Evolutionary conservation across 2,888 invertebrate genomes (phyloP).

Genomic region (Orchesella flavescens): DNA sequence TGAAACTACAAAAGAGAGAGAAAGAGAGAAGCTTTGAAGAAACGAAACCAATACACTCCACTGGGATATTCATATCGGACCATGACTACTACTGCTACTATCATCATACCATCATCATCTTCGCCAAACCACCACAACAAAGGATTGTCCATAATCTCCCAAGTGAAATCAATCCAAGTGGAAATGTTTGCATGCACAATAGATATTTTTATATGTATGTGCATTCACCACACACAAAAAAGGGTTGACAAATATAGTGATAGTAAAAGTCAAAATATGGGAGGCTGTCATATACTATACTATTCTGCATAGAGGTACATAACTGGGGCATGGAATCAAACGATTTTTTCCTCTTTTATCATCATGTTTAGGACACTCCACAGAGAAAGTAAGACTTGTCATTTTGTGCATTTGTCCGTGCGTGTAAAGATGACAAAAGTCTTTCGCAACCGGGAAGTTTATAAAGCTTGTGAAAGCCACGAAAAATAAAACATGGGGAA

Average conservation of each 20-base stretch:
- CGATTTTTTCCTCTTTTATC: slow-evolving; percentile 8
- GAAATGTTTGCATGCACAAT: slow-evolving; percentile 42
- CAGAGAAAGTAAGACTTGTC: neutral
- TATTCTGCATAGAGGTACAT: neutral
- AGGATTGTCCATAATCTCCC: slow-evolving; percentile 63
- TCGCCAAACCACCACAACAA: slow-evolving; percentile 42
- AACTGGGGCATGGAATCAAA: neutral
- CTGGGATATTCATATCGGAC: neutral
- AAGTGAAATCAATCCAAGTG: slow-evolving; percentile 65
- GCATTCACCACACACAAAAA: neutral
- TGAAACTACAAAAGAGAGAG: neutral
- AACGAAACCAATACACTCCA: neutral
- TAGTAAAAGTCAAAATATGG: neutral
- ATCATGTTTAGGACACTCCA: neutral
- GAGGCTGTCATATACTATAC: too few species aligned
- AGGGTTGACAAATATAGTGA: too few species aligned
- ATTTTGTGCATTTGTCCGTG: neutral
- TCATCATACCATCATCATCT: neutral
- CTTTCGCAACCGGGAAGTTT: too few species aligned
- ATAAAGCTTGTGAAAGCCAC: neutral
- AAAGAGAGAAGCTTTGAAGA: too few species aligned
- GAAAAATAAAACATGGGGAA: neutral
- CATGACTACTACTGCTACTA: too few species aligned
- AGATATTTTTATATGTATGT: neutral
- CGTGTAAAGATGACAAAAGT: neutral